Evolutionary conservation across 2,797 vertebrate species (phyloP), one percentile per base, ranked within the genome.

Genomic region (Thalassophryne amazonica): DNA sequence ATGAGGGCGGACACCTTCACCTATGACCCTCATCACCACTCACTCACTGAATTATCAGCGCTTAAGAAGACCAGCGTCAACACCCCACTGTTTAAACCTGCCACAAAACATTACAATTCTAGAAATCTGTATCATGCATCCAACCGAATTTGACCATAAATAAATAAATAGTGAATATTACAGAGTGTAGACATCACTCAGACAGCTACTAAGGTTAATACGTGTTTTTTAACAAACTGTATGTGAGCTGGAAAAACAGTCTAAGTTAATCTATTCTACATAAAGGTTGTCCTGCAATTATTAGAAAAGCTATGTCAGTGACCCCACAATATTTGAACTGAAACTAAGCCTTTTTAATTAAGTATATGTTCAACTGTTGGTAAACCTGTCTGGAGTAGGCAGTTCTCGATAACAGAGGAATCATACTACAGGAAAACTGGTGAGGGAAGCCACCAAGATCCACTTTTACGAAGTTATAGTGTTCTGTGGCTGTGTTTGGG

Each of bases 151-250:
- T 7, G 1, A 47, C 24, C 10, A 10, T 50, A 49, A 23, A 49
- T 4, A 11, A 12, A 18, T 12, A 15, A 31, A 31, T 16, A 52
- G 27, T 45, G 27, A 50, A 3, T 17, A 28, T 20, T 9, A 20
- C 16, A 33, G 23, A 23, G 49, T 38, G 27, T 2, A 15, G 27
- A 45, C 46, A 32, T 12, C 33, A 30, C 18, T 37, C 28, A 55
- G 52, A 43, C 31, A 64, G 55, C 35, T 23, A 53, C 46, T 21
- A 48, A 75, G 42, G 45, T 19, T 74, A 40, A 65, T 79, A 63
- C 60, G 80, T 57, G 63, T 77, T 77, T 79, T 71, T 71, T 50
- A 72, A 75, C 55, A 77, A 72, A 65, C 39, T 47, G 60, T 35
- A 51, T 74, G 67, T 76, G 33, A 53, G 41, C 50, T 58, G 54